A percentile compares a stretch with the other conserved stretches of the same genome.
These are phyloP conservation scores for Telmatochromis sp. DNA, from an alignment of 2,113 vertebrate species.

Conservation along the genomic window DNA sequence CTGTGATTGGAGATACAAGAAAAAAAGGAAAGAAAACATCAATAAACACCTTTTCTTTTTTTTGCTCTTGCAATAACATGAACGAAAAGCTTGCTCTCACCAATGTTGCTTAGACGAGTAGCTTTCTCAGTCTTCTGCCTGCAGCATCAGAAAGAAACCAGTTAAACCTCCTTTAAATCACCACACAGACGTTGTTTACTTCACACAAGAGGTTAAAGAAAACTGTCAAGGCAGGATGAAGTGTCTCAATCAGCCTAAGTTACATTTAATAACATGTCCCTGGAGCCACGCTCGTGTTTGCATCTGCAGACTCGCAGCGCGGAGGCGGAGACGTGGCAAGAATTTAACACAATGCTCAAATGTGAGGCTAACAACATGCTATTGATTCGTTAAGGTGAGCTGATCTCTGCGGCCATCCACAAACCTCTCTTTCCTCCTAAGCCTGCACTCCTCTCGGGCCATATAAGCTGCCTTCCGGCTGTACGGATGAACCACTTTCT, in stretches of 20 bases:
- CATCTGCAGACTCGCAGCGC: not conserved
- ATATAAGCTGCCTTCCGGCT: slow-evolving; percentile 93
- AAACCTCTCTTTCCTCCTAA: slow-evolving; percentile 82
- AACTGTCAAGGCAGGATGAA: not conserved
- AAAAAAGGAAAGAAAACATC: not conserved
- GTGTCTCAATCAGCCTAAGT: not conserved
- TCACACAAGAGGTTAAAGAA: not conserved
- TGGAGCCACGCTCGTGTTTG: not conserved
- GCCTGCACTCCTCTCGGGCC: slow-evolving; percentile 76
- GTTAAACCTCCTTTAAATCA: not conserved
- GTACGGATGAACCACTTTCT: slow-evolving; percentile 85
- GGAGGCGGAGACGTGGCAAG: not conserved
- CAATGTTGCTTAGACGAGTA: slow-evolving; percentile 77
- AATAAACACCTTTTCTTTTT: not conserved
- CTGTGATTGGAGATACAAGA: slow-evolving; percentile 48
- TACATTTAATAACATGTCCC: not conserved
- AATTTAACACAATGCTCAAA: not conserved
- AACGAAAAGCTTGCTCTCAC: slow-evolving; percentile 69
- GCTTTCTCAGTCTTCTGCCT: slow-evolving; percentile 87
- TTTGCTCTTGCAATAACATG: not conserved
- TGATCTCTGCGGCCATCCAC: not conserved
- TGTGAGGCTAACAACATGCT: not conserved
- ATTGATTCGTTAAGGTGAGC: not conserved
- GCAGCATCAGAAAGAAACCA: not conserved
- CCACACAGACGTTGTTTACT: not conserved